Evolutionary conservation across 2,888 invertebrate species (phyloP).

Genomic region (Orthonevra nobilis): DNA sequence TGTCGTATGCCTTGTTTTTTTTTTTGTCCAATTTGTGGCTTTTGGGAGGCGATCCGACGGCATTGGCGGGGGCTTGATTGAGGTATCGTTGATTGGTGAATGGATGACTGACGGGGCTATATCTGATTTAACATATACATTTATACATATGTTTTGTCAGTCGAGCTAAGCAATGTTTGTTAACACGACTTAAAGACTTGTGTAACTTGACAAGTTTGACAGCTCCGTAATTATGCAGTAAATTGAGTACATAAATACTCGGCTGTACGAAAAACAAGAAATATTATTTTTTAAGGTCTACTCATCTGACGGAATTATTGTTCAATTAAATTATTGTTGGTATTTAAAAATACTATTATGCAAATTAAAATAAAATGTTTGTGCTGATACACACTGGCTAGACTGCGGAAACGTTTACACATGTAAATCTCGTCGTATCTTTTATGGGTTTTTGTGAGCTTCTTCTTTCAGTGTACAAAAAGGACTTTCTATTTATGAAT

Average conservation of each 20-base stretch:
- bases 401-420: too few relatives aligned
- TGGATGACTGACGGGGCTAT: too few relatives aligned
- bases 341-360: conserved; percentile 17
- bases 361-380: too few relatives aligned
- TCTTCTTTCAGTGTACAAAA: too few relatives aligned
- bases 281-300: too few relatives aligned
- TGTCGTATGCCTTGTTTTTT: conserved; percentile 5
- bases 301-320: conserved; percentile 26
- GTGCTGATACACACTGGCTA: too few relatives aligned
- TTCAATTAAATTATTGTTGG: conserved; percentile 48
- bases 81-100: too few relatives aligned
- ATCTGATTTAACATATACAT: too few relatives aligned
- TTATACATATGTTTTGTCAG: not conserved
- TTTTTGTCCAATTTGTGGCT: not conserved
- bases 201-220: conserved; percentile 55
- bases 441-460: too few relatives aligned
- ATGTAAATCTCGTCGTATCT: too few relatives aligned
- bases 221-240: conserved; percentile 51
- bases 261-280: not conserved
- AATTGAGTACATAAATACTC: conserved; percentile 1
- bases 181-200: conserved; percentile 45
- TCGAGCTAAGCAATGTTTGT: conserved; percentile 14
- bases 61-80: not conserved
- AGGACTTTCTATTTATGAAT: too few relatives aligned
- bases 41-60: not conserved